Conservation (phyloP, 2,113 vertebrate species). For the Nesospiza acunhae region DNA sequence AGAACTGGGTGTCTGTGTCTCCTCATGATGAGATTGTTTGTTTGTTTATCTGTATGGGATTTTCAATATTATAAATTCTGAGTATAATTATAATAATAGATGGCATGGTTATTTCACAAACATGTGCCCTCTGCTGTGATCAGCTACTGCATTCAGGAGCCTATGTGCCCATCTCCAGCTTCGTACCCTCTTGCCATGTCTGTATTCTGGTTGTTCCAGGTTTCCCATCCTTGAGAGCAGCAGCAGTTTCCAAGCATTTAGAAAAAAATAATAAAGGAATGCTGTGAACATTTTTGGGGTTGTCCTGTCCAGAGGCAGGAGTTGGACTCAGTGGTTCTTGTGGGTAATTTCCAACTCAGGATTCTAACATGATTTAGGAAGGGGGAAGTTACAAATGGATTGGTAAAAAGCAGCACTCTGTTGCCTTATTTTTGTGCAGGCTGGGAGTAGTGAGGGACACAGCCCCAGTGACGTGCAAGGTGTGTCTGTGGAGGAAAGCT, state of each 20-base stretch:
- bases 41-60: slow-evolving; percentile 22
- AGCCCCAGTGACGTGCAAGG: background rate
- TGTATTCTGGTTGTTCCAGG: background rate
- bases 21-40: slow-evolving; percentile 24
- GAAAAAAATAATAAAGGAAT: background rate
- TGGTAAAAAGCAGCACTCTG: background rate
- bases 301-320: background rate
- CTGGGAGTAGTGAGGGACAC: background rate
- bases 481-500: background rate
- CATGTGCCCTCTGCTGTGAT: slow-evolving; percentile 12
- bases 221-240: background rate
- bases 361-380: background rate
- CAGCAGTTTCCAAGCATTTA: background rate
- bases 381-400: background rate
- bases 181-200: background rate
- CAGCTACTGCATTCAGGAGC: background rate
- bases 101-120: slow-evolving; percentile 1
- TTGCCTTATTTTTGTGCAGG: background rate
- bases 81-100: slow-evolving; percentile 36
- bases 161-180: background rate
- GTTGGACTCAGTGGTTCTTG: background rate
- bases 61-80: background rate
- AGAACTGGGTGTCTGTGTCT: background rate
- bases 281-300: background rate
- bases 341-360: background rate